phyloP scores from a whole-genome alignment of 2,797 vertebrate species.

The Micropoecilia bifurca region DNA sequence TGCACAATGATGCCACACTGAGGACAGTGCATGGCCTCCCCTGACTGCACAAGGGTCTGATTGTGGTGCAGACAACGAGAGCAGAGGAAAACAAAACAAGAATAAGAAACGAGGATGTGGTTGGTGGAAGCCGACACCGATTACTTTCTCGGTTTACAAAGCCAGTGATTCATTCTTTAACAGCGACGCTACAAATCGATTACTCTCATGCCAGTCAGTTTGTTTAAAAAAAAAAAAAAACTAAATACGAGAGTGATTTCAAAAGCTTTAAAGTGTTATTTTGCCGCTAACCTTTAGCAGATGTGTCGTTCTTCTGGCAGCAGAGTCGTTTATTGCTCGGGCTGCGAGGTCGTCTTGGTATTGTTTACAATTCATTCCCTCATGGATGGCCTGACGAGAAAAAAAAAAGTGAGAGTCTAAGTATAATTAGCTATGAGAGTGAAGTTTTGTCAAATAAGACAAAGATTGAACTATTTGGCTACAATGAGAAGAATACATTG shows the following conservation, averaged over 20 bases:
- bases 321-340: conserved; percentile 84
- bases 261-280: conserved; percentile 2
- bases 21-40: conserved; percentile 87
- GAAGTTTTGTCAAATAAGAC: not conserved
- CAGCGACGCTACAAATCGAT: not conserved
- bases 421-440: not conserved
- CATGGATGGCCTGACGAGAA: conserved; percentile 83
- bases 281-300: conserved; percentile 82
- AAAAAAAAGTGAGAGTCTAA: not conserved
- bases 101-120: conserved; percentile 7
- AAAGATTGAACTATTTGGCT: not conserved
- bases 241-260: not conserved
- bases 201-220: not conserved
- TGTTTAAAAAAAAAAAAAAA: not conserved
- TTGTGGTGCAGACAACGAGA: not conserved
- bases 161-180: not conserved
- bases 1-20: conserved; percentile 87
- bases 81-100: not conserved
- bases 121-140: not conserved
- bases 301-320: conserved; percentile 85
- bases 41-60: conserved; percentile 84
- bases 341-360: conserved; percentile 86
- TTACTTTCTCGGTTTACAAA: conserved; percentile 6
- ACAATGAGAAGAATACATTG: not conserved
- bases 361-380: conserved; percentile 88